Percentiles rank a stretch among this genome's conserved stretches.
Evolutionary conservation across 2,888 invertebrate genomes (phyloP).

Genomic region (Cryptocheilus praepositus): DNA sequence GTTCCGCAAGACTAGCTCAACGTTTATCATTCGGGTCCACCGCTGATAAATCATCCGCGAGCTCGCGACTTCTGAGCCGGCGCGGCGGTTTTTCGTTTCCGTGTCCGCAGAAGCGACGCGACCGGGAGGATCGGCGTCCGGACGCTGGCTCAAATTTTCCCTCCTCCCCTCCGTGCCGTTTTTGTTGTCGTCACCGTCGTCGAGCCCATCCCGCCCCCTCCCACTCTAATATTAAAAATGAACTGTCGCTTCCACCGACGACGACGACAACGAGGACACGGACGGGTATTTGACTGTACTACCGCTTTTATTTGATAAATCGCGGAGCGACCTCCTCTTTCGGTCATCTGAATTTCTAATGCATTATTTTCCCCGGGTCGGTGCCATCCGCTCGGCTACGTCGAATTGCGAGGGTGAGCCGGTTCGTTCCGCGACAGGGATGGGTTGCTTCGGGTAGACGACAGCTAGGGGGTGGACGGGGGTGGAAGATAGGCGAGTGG

Average conservation of each 20-base stretch:
- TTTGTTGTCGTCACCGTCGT: conserved; percentile 37
- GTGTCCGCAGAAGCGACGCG: conserved; percentile 27
- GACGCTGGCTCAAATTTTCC: neutral
- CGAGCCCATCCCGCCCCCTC: conserved; percentile 26
- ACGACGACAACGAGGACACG: conserved; percentile 44
- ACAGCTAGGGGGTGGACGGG: conserved; percentile 6
- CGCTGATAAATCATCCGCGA: conserved; percentile 4
- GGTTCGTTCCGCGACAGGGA: neutral
- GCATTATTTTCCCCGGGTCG: conserved; percentile 64
- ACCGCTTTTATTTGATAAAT: conserved; percentile 72
- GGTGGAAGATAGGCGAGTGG: neutral
- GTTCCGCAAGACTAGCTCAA: conserved; percentile 1
- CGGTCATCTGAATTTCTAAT: conserved; percentile 75
- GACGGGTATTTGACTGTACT: conserved; percentile 73
- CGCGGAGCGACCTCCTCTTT: conserved; percentile 64
- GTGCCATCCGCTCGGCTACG: conserved; percentile 42
- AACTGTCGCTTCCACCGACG: conserved; percentile 74
- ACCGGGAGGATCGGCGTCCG: neutral
- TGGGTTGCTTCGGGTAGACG: neutral
- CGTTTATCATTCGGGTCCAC: conserved; percentile 3
- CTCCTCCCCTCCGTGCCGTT: conserved; percentile 13
- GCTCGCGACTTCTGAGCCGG: neutral
- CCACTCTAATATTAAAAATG: conserved; percentile 74
- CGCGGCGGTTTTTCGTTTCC: conserved; percentile 27
- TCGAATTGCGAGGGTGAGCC: conserved; percentile 44